phyloP scores from a whole-genome alignment of 2,113 vertebrate species.

The Apus apus region DNA sequence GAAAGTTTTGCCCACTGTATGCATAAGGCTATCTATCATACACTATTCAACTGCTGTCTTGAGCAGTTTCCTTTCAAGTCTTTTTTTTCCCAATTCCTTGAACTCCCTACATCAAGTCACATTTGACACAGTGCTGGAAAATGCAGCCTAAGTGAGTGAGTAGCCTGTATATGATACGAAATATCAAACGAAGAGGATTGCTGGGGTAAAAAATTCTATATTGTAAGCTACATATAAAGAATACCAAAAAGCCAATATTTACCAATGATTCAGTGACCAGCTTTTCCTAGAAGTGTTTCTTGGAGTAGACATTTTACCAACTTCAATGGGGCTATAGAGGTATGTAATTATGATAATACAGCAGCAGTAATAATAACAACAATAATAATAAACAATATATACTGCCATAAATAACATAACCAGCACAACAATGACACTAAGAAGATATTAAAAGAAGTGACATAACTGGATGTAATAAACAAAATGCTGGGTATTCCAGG shows the following conservation, averaged over 20 bases:
- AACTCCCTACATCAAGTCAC: neutral
- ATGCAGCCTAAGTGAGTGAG: neutral
- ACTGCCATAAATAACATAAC: neutral
- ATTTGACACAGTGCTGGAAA: neutral
- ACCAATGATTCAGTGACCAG: neutral
- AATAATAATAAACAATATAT: neutral
- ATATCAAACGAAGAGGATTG: neutral
- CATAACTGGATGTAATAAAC: neutral
- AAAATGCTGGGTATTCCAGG: neutral
- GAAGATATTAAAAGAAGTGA: neutral
- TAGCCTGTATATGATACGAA: neutral
- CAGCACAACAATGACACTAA: neutral
- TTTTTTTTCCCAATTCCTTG: neutral
- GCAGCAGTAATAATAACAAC: neutral
- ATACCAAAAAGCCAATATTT: neutral
- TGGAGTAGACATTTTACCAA: neutral
- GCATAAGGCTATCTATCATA: neutral
- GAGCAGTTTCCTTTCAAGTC: neutral
- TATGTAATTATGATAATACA: neutral
- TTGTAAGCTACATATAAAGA: neutral
- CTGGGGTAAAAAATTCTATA: neutral
- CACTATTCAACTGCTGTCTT: neutral
- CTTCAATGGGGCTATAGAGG: neutral
- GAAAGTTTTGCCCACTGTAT: neutral
- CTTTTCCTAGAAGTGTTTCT: neutral